phyloP scores from a whole-genome alignment of 2,113 vertebrate genomes.

The Podarcis cretensis region DNA sequence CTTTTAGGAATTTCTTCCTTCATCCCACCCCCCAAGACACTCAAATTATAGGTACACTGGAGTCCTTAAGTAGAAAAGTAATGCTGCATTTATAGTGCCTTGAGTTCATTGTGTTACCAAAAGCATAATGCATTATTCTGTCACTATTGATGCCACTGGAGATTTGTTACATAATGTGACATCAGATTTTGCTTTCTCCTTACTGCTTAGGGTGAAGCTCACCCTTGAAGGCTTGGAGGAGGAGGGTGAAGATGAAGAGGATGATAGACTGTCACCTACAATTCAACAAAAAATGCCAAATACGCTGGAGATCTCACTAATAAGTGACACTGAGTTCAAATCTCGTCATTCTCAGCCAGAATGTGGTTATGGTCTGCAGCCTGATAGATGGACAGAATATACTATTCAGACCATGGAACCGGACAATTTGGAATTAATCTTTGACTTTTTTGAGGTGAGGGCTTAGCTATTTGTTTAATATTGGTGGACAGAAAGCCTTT shows the following conservation, averaged over 20 bases:
- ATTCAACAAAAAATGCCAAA: slow-evolving; percentile 86
- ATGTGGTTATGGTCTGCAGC: slow-evolving; percentile 90
- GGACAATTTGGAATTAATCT: slow-evolving; percentile 94
- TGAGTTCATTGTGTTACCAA: background rate
- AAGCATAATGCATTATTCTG: background rate
- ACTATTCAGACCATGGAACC: slow-evolving; percentile 97
- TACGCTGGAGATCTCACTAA: slow-evolving; percentile 89
- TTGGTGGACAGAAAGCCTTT: background rate
- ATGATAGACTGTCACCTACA: slow-evolving; percentile 72
- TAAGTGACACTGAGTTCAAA: slow-evolving; percentile 85
- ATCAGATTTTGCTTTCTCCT: slow-evolving; percentile 42
- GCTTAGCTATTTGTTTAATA: background rate
- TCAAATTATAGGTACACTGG: background rate
- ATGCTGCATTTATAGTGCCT: too few relatives aligned
- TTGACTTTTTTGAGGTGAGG: slow-evolving; percentile 97
- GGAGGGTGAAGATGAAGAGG: slow-evolving; percentile 82
- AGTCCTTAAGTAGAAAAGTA: too few relatives aligned
- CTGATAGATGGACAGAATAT: slow-evolving; percentile 91
- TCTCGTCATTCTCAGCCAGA: slow-evolving; percentile 94
- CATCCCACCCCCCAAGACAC: background rate
- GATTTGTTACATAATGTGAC: accelerated
- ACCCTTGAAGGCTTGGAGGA: slow-evolving; percentile 92
- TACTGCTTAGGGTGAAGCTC: slow-evolving; percentile 82
- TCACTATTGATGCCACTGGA: background rate
- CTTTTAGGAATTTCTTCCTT: background rate